Base-by-base conservation (phyloP, 2,113 vertebrate species). In the Amblyopsis rosae region DNA sequence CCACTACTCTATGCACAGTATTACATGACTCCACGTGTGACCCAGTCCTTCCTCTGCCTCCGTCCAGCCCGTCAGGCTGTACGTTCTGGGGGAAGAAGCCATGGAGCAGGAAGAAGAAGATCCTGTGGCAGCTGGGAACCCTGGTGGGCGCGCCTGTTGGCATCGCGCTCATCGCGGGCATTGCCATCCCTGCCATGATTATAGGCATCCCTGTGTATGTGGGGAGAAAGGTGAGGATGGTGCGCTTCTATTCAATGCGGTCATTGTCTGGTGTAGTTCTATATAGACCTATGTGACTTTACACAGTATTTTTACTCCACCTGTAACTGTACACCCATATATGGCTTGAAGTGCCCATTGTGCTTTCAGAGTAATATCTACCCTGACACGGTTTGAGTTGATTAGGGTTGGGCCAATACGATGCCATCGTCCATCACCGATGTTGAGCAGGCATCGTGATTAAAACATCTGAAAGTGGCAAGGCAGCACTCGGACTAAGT, bases 1-100 rank as follows among this genome's bases (percentile, higher is more conserved):
- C 35, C 35, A 41, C 35, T 8, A 8, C 35, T 41, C 35, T 41
- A 7, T 41, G 35, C 35, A 41, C 53, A 15, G 33, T 45, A 13
- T 15, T 61, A 61, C 9, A 13, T 61, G 10, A 49, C 10, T 6
- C 6, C 12, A 12, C 9, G 50, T 3, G 11, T n/a, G 33, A 3
- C 3, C 35, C 68, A 13, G 59, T 41, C 17, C 33, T 60, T 35
- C 54, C 26, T 9, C 26, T 48, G 57, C 10, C 33, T 9, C 12
- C 19, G 9, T 12, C 9, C 82, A 99, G 98, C 90, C 98, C 98
- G 3, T 99, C 98, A 66, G 97, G 97, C 63, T 99, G 97, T 90
- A 99, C 98, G 0, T 99, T 99, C 77, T 99, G 98, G 98, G 98
- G 98, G n/a, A 99, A 99, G 90, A 99, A 99, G 86, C 97, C 97